Evolutionary conservation across 2,888 invertebrate species (phyloP).

Genomic region (Ophion ventricosus): DNA sequence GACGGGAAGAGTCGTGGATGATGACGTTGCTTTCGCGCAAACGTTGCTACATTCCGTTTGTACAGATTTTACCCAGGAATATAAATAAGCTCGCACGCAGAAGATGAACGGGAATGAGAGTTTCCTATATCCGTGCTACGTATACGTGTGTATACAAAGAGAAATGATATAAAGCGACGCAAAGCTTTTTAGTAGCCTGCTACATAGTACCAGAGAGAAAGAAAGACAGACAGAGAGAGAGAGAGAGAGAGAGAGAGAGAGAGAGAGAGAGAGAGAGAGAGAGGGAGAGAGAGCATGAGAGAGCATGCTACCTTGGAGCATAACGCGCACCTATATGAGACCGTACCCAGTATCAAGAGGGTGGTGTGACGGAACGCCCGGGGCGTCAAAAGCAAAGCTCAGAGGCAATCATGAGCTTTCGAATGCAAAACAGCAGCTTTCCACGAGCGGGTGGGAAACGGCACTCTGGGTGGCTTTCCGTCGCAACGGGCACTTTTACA

Average conservation of each 20-base stretch:
- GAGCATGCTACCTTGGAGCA: not conserved
- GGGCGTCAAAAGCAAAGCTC: constrained; percentile 83
- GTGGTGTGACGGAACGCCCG: constrained; percentile 65
- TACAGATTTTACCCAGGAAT: constrained; percentile 56
- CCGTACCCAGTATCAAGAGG: constrained; percentile 6
- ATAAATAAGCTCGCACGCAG: constrained; percentile 50
- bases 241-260: not conserved
- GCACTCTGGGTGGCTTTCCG: constrained; percentile 66
- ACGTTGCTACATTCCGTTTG: constrained; percentile 59
- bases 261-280: constrained; percentile 1
- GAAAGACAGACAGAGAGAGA: not conserved
- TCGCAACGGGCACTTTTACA: constrained; percentile 82
- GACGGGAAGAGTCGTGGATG: constrained; percentile 21
- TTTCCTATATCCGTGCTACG: constrained; percentile 1
- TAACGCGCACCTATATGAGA: constrained; percentile 20
- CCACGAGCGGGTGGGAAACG: constrained; percentile 71
- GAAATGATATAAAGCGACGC: constrained; percentile 61
- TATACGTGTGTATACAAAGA: constrained; percentile 30
- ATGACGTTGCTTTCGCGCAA: constrained; percentile 41
- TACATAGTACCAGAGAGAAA: constrained; percentile 45
- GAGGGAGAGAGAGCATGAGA: too few relatives aligned
- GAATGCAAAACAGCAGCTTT: constrained; percentile 83
- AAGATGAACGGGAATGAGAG: constrained; percentile 50
- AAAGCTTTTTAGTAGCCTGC: constrained; percentile 67
- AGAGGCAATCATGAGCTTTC: constrained; percentile 84